Evolutionary conservation across 2,888 invertebrate species (phyloP), one percentile per base, ranked within the genome.

Genomic region (Formica aserva): DNA sequence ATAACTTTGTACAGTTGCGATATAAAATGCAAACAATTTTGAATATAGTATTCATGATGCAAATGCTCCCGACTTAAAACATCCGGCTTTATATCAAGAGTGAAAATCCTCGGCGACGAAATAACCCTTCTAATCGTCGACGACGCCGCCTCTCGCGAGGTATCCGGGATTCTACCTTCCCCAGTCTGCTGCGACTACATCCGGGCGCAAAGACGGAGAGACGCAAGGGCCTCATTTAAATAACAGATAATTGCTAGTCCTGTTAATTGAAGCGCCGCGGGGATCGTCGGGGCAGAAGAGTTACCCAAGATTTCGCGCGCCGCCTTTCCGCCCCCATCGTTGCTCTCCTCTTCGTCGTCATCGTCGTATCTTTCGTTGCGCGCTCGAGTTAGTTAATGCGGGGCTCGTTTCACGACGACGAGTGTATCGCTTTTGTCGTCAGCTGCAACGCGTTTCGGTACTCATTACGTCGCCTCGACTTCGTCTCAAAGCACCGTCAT

Each of bases 191-290:
- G 84, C 84, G 85, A 85, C 71, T 77, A 77, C 87, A 87, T 89
- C 85, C 86, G 85, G 85, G 80, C 81, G 87, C 90, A 91, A 92
- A 92, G 92, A 91, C 87, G 85, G 85, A 85, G 60, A 63, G 52
- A 52, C 88, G 80, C 85, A 81, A 86, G 81, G 75, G 91, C 87
- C 91, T 93, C 92, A 93, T 93, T 93, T 93, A 92, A 93, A 93
- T 93, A 93, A 93, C 92, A 91, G 93, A 93, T 93, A 93, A 93
- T 93, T 92, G 92, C 92, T 91, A 90, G 92, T 88, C 90, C 92
- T 91, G 93, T 93, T 93, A 93, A 93, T 93, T 93, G 93, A 93
- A 92, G 91, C 92, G 90, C 91, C 92, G 89, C 88, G 86, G 92
- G 90, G 90, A 92, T 91, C 91, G 87, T 67, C 85, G 86, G 77